phyloP scores from a whole-genome alignment of 2,797 vertebrate genomes.

The Clamator glandarius region DNA sequence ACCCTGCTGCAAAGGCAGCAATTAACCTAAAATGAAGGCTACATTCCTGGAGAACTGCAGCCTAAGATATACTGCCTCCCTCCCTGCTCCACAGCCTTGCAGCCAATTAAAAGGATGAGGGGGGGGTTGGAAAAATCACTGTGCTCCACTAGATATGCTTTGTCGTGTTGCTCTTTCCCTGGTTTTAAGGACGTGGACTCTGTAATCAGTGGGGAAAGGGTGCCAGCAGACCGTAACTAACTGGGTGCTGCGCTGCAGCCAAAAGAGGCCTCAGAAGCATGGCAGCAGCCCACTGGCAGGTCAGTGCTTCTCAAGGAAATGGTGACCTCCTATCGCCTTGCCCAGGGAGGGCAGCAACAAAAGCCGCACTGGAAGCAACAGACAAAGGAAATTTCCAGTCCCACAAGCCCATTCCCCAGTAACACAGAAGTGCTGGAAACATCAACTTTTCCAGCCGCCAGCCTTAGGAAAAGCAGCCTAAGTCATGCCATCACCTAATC shows the following conservation, averaged over 20 bases:
- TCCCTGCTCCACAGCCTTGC: not conserved
- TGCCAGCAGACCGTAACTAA: constrained; percentile 15
- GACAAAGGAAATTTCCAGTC: not conserved
- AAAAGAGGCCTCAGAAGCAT: not conserved
- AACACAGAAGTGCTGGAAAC: not conserved
- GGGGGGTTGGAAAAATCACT: accelerated
- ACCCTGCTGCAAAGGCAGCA: not conserved
- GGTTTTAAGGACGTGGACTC: not conserved
- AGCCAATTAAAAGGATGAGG: accelerated
- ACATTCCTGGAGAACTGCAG: accelerated
- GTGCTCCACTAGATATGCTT: accelerated
- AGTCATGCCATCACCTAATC: not conserved
- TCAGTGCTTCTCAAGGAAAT: not conserved
- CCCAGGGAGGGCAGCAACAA: not conserved
- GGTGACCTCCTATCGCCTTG: not conserved
- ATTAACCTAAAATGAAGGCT: not conserved
- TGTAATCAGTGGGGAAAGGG: not conserved
- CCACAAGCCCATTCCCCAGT: not conserved
- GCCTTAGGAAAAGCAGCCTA: not conserved
- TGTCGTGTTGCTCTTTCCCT: not conserved
- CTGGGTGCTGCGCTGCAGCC: not conserved
- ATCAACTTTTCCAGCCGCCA: not conserved
- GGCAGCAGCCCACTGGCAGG: not conserved
- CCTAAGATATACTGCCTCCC: not conserved
- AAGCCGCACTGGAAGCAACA: not conserved